These are phyloP conservation scores for Corapipo altera DNA, from an alignment of 2,113 vertebrate genomes.

Conservation along the genomic window DNA sequence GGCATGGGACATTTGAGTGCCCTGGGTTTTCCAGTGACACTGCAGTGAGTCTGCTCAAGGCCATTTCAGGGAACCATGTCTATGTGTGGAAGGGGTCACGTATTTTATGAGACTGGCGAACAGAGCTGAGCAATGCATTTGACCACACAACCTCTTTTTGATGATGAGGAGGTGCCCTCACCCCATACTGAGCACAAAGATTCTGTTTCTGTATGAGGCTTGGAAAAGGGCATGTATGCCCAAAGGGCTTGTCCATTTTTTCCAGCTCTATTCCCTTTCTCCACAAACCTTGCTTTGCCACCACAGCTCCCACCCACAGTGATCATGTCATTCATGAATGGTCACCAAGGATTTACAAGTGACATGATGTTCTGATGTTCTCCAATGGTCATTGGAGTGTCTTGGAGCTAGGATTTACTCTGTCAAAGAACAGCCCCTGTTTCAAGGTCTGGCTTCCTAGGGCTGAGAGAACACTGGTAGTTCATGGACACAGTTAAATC, in stretches of 20 bases:
- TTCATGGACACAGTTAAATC: neutral
- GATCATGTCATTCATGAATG: neutral
- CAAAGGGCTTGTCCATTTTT: neutral
- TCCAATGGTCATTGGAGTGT: neutral
- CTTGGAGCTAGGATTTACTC: neutral
- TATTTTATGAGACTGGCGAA: neutral
- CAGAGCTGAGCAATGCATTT: fast-evolving
- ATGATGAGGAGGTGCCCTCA: neutral
- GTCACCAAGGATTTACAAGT: neutral
- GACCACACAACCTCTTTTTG: neutral
- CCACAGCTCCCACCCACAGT: neutral
- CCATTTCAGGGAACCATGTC: neutral
- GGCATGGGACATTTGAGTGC: fast-evolving
- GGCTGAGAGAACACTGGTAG: neutral
- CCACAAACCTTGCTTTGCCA: neutral
- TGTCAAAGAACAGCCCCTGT: neutral
- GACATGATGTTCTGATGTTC: neutral
- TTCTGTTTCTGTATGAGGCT: neutral
- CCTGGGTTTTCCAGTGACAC: neutral
- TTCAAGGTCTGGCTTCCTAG: neutral
- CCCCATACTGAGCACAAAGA: neutral
- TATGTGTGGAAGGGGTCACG: neutral
- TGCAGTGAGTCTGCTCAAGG: neutral
- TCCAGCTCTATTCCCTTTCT: neutral
- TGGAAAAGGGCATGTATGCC: neutral